These are phyloP conservation scores for Dendrocincla fuliginosa DNA, from an alignment of 2,797 vertebrate species.

Conservation along the genomic window DNA sequence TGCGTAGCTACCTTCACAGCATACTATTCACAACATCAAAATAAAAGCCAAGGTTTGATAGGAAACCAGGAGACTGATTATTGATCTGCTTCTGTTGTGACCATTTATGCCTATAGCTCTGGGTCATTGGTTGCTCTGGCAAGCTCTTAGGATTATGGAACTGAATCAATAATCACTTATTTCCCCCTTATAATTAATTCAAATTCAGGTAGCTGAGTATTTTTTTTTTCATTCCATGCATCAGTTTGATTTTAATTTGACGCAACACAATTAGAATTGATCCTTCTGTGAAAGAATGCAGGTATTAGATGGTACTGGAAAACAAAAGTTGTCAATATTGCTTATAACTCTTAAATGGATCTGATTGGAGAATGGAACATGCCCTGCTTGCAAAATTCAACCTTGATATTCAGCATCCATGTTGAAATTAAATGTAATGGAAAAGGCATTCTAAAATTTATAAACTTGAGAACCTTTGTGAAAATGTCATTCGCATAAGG, in stretches of 20 bases:
- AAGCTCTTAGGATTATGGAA: not conserved
- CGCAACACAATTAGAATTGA: not conserved
- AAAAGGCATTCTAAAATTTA: not conserved
- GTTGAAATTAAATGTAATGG: not conserved
- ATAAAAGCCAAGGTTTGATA: not conserved
- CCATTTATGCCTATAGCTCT: not conserved
- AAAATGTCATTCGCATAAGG: not conserved
- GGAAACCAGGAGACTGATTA: not conserved
- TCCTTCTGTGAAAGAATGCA: not conserved
- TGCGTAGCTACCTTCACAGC: not conserved
- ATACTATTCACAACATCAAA: not conserved
- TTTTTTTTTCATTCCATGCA: not conserved
- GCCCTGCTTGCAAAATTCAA: not conserved
- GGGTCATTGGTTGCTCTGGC: not conserved
- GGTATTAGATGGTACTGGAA: slow-evolving; percentile 11
- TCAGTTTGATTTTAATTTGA: not conserved
- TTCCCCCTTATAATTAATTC: not conserved
- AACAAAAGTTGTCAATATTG: not conserved
- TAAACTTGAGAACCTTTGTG: not conserved
- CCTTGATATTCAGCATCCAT: not conserved
- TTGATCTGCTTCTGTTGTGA: not conserved
- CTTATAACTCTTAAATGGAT: not conserved
- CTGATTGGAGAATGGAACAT: not conserved
- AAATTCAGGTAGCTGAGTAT: not conserved
- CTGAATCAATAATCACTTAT: not conserved